Base-by-base conservation (phyloP, 2,113 vertebrate species). In the Pimephales promelas region DNA sequence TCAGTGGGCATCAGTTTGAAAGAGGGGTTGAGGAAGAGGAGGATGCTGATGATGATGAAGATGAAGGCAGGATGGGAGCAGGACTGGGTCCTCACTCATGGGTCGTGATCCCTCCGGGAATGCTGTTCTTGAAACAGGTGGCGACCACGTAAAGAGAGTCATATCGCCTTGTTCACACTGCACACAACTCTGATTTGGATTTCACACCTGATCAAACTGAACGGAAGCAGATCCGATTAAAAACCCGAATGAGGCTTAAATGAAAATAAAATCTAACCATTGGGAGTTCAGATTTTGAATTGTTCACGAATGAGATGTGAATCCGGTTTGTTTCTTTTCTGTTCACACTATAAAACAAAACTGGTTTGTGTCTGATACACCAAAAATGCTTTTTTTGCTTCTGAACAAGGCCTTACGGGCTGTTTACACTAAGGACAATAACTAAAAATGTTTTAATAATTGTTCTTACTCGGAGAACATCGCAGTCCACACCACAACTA, bases 41-140 rank as follows among this genome's bases (percentile, higher is more conserved):
- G 14, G 89, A 88, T 24, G 84, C 83, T 0, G 87, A 91, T 20
- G 87, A 91, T 20, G 92, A 91, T 22, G 89, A 92, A 22, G 90
- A 89, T 0, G 89, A 89, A 5, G 87, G 76, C 20, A 89, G 90
- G 54, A 62, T 78, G 5, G 70, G 78, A 89, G 56, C 94, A 0
- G 91, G 94, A 0, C 77, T 4, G 20, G 87, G 85, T n/a, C 49
- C 86, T 61, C 79, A 97, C 79, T 93, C 97, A 75, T 99, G 97
- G 97, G 95, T 99, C 88, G 95, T 98, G 54, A 95, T 98, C 57
- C 96, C 97, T 0, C 95, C 96, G 0, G 95, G 95, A 68, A 96
- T 96, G 0, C 89, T 98, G 85, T 92, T 97, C 72, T 96, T 97
- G 45, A 97, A 97, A 88, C 97, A 96, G 0, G 94, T 96, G 0